A percentile compares a stretch with the other conserved stretches of the same genome.
Evolutionary conservation across 2,113 vertebrate species (phyloP).

Genomic region (Lagenorhynchus albirostris): DNA sequence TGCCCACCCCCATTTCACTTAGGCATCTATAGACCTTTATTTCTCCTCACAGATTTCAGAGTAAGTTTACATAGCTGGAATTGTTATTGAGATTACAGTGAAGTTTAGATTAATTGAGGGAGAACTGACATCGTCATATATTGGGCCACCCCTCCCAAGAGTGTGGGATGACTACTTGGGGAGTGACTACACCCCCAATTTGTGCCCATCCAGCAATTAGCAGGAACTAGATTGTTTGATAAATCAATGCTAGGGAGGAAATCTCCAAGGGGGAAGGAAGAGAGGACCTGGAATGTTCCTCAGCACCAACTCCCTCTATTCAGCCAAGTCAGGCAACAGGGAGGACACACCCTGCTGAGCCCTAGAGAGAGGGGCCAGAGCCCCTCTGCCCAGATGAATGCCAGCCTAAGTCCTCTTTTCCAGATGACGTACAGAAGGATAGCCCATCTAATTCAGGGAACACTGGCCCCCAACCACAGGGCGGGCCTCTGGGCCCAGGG

Average conservation of each 20-base stretch:
- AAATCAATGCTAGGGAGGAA: neutral
- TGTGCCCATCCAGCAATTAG: neutral
- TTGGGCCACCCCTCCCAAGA: neutral
- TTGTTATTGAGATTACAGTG: neutral
- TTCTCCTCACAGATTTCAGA: neutral
- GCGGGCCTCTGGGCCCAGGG: neutral
- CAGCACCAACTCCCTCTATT: neutral
- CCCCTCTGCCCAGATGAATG: neutral
- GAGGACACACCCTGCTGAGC: neutral
- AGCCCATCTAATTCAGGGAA: neutral
- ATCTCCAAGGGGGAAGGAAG: neutral
- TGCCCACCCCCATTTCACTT: neutral
- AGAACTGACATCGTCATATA: neutral
- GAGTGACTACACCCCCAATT: neutral
- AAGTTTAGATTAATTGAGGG: neutral
- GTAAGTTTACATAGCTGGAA: neutral
- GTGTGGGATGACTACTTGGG: neutral
- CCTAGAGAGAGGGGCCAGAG: neutral
- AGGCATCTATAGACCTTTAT: neutral
- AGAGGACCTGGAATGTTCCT: neutral
- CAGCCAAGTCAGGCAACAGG: neutral
- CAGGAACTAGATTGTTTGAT: neutral
- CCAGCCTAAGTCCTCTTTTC: neutral
- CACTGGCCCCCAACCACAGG: neutral
- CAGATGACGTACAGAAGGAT: neutral